A percentile compares a stretch with the other conserved stretches of the same genome.
Conservation (phyloP, 2,113 vertebrate genomes). For the Thunnus thynnus region DNA sequence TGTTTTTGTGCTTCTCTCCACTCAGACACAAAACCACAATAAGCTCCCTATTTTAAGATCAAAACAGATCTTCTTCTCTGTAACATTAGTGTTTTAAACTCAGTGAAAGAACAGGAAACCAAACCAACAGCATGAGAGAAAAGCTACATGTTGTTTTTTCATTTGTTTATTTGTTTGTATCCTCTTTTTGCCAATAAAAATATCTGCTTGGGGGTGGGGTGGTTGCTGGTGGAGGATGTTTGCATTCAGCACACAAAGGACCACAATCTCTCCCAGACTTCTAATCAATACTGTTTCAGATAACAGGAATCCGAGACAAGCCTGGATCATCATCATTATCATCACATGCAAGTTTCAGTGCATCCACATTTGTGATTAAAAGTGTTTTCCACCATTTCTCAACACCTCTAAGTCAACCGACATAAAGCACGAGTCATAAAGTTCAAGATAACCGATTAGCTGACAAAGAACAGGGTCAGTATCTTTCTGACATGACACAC, state of each 20-base stretch:
- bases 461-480: background rate
- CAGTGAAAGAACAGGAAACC: constrained; percentile 13
- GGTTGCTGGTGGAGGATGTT: constrained; percentile 6
- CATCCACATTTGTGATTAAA: background rate
- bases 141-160: background rate
- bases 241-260: constrained; percentile 25
- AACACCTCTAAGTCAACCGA: background rate
- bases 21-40: constrained; percentile 25
- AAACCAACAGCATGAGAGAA: background rate
- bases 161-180: constrained; percentile 27
- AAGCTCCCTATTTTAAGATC: constrained; percentile 18
- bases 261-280: constrained; percentile 21
- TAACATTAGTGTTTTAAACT: background rate
- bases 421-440: background rate
- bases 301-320: constrained; percentile 59
- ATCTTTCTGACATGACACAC: background rate
- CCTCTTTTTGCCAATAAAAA: background rate
- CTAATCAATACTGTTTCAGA: constrained; percentile 66
- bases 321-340: background rate
- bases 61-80: constrained; percentile 30
- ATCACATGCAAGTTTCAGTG: background rate
- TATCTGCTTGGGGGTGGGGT: background rate
- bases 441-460: background rate
- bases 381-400: background rate
- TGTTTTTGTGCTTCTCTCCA: constrained; percentile 21